Percentiles rank a stretch among this genome's conserved stretches.
Evolutionary conservation across 2,113 vertebrate species (phyloP).

Genomic region (Cranoglanis bouderius): DNA sequence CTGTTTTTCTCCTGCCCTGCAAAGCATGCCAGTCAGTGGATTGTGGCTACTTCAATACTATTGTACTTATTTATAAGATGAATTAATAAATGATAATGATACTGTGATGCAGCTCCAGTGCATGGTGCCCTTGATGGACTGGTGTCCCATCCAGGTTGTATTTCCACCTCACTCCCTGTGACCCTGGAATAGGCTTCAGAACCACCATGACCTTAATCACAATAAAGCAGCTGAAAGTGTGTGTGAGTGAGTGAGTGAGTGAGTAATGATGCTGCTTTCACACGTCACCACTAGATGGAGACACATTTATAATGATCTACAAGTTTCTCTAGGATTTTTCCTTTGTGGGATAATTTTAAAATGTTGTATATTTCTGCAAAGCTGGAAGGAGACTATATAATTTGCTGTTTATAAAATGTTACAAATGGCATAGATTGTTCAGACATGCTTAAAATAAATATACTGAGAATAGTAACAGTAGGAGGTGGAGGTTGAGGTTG

Average conservation of each 20-base stretch:
- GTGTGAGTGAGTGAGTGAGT: neutral
- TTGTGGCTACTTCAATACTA: neutral
- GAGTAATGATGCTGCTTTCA: neutral
- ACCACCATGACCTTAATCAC: neutral
- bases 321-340: too few species aligned
- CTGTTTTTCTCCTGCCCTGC: neutral
- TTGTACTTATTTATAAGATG: too few species aligned
- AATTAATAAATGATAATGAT: neutral
- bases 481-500: too few species aligned
- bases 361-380: neutral
- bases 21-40: neutral
- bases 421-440: conserved; percentile 9
- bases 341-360: neutral
- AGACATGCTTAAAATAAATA: conserved; percentile 10
- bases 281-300: conserved; percentile 56
- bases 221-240: neutral
- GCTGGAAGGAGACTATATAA: neutral
- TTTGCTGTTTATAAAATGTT: conserved; percentile 16
- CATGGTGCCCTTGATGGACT: neutral
- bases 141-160: neutral
- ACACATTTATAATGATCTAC: conserved; percentile 42
- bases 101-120: neutral
- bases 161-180: too few species aligned
- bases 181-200: neutral
- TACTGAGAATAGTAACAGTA: neutral